Conservation (phyloP, 2,113 vertebrate genomes). For the Paedocypris sp. region DNA sequence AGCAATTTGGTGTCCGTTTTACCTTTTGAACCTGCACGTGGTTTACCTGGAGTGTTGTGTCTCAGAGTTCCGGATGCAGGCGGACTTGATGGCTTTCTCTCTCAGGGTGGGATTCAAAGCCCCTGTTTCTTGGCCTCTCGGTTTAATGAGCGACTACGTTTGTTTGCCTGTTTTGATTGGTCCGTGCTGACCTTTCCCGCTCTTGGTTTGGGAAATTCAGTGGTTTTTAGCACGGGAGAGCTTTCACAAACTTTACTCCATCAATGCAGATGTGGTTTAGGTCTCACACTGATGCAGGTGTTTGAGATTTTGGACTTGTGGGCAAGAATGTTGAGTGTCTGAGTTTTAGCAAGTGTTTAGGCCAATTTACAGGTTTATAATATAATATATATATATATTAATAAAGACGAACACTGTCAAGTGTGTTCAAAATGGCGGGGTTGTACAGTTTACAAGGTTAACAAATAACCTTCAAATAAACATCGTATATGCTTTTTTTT, state of each 20-base stretch:
- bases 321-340: no score
- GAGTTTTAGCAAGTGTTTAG: no score
- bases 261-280: not conserved
- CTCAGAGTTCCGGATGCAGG: constrained; percentile 37
- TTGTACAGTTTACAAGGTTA: no score
- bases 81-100: constrained; percentile 44
- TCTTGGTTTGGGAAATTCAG: not conserved
- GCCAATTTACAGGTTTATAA: no score
- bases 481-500: no score
- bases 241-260: not conserved
- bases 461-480: no score
- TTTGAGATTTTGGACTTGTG: no score
- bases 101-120: constrained; percentile 20
- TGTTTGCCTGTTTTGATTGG: constrained; percentile 24
- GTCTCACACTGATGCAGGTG: no score
- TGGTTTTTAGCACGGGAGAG: not conserved
- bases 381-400: no score
- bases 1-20: constrained; percentile 47
- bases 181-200: constrained; percentile 4
- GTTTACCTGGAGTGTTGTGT: constrained; percentile 39
- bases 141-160: constrained; percentile 27
- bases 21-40: constrained; percentile 38
- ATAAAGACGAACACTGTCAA: no score
- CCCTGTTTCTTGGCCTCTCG: constrained; percentile 30
- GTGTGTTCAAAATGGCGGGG: no score